Evolutionary conservation across 2,888 invertebrate species (phyloP), one percentile per base, ranked within the genome.

Genomic region (Urechis unicinctus): DNA sequence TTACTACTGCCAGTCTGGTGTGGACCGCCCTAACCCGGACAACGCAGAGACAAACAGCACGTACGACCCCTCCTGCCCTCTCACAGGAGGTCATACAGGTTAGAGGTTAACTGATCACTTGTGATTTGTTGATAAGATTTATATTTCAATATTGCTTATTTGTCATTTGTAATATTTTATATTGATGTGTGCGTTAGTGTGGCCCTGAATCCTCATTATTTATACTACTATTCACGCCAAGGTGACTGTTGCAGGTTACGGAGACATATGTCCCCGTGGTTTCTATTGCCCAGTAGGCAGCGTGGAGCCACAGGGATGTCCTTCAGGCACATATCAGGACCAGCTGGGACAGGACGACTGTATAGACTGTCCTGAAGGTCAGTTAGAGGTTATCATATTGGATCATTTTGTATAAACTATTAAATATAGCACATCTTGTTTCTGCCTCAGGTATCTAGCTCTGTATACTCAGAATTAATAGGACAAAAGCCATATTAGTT

Each of bases 81-180:
- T 73, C 9, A 52, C 71, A 30, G 73, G 72, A 22, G 74, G 72
- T 3, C 73, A 74, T 55, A 74, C 74, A 65, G 73, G 73, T 71
- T 45, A 43, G 41, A 28, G 13, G 4, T n/a, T n/a, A n/a, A n/a
- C n/a, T n/a, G n/a, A n/a, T n/a, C n/a, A n/a, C n/a, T n/a, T n/a
- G n/a, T n/a, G n/a, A n/a, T n/a, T n/a, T n/a, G n/a, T 4, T 30
- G 9, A 41, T n/a, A 26, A 2, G 13, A 36, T 13, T 31, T 21
- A 17, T 2, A 13, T 13, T 17, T 29, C 9, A 21, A 6, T 42
- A 17, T n/a, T 51, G 41, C 25, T 42, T 42, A 51, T 1, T 43
- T 5, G 6, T 9, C 26, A 21, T 9, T 22, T 48, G 6, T 9
- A 9, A 13, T 45, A 13, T 50, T 4, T 21, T 41, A 13, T 22